phyloP scores from a whole-genome alignment of 2,113 vertebrate genomes.

The Nannospalax galili region DNA sequence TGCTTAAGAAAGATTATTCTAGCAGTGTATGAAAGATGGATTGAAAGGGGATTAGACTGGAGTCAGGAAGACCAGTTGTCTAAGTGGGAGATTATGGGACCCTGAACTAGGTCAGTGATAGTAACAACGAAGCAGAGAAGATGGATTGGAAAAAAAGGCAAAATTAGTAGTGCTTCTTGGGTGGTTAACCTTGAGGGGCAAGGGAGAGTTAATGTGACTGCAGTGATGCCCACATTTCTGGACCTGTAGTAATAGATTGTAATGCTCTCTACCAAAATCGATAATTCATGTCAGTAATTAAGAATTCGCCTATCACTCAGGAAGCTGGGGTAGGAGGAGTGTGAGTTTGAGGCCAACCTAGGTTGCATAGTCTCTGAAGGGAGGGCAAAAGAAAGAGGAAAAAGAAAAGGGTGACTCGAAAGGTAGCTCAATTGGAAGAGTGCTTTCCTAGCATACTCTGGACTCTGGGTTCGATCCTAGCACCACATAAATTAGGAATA shows the following conservation, averaged over 20 bases:
- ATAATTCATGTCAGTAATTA: neutral
- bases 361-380: no score
- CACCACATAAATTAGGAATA: neutral
- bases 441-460: neutral
- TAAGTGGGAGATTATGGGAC: conserved; percentile 57
- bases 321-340: neutral
- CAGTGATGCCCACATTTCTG: neutral
- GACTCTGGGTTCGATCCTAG: neutral
- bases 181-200: neutral
- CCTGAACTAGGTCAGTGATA: conserved; percentile 57
- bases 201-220: neutral
- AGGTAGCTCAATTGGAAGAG: neutral
- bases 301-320: neutral
- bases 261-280: neutral
- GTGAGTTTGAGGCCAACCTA: neutral
- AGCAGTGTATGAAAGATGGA: conserved; percentile 25
- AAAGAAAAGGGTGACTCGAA: neutral
- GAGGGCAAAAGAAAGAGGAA: neutral
- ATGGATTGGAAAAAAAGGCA: conserved; percentile 6
- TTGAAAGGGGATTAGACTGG: conserved; percentile 60
- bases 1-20: conserved; percentile 63
- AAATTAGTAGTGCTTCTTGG: neutral
- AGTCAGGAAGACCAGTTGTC: conserved; percentile 53
- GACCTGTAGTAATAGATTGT: neutral
- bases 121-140: conserved; percentile 24